Conservation (phyloP, 2,113 vertebrate genomes). For the Platichthys stellatus region DNA sequence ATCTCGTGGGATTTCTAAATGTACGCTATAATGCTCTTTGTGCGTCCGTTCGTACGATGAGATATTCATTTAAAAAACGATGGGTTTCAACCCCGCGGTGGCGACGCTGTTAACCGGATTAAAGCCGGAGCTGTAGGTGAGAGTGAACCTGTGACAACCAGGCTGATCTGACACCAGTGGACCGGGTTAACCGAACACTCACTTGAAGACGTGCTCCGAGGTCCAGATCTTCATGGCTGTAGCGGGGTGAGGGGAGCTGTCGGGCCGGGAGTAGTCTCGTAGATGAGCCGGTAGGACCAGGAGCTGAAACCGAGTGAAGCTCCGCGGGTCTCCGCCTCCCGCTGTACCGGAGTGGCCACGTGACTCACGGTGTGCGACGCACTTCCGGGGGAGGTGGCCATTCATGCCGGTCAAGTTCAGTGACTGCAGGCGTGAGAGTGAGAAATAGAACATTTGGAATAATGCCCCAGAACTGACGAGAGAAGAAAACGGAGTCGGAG, state of each 20-base stretch:
- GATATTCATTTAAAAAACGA: not conserved
- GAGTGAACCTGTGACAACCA: not conserved
- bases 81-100: not conserved
- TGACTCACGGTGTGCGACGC: slow-evolving; percentile 20
- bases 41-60: not conserved
- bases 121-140: too few relatives aligned
- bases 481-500: accelerated
- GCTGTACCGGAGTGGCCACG: slow-evolving; percentile 38
- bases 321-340: slow-evolving; percentile 42
- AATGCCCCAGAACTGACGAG: not conserved
- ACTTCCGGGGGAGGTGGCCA: slow-evolving; percentile 42
- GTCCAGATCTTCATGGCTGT: slow-evolving; percentile 84
- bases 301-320: slow-evolving; percentile 23
- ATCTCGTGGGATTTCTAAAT: not conserved
- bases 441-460: not conserved
- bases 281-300: slow-evolving; percentile 13
- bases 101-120: not conserved
- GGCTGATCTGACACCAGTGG: not conserved
- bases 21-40: not conserved
- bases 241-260: not conserved
- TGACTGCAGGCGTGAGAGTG: not conserved
- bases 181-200: slow-evolving; percentile 33
- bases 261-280: not conserved
- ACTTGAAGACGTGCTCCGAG: slow-evolving; percentile 85
- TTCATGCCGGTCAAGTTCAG: not conserved